Percentiles rank a stretch among this genome's conserved stretches.
Evolutionary conservation across 2,888 invertebrate genomes (phyloP).

Genomic region (Hydrotaea cyrtoneurina): DNA sequence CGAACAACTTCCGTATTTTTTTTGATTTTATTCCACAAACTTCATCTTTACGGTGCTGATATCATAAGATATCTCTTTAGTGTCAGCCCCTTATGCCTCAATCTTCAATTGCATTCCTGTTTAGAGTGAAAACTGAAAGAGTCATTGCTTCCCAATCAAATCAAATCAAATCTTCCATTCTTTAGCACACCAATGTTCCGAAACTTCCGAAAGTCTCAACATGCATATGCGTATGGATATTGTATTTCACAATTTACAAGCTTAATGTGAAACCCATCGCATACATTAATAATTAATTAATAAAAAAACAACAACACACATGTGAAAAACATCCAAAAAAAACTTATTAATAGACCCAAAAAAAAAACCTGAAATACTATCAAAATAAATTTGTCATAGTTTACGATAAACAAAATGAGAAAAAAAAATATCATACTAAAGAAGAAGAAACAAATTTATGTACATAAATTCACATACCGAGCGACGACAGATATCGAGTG

Average conservation of each 20-base stretch:
- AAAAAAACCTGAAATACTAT: conserved; percentile 67
- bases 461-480: conserved; percentile 33
- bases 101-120: too few species aligned
- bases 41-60: too few species aligned
- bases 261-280: conserved; percentile 6
- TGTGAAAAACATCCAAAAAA: background rate
- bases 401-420: conserved; percentile 65
- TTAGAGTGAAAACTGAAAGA: too few species aligned
- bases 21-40: too few species aligned
- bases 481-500: background rate
- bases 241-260: conserved; percentile 36
- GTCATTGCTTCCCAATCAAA: too few species aligned
- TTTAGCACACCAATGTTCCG: background rate
- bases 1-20: too few species aligned
- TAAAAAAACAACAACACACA: conserved; percentile 71
- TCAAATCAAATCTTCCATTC: background rate
- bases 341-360: conserved; percentile 48
- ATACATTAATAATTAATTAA: conserved; percentile 70
- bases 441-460: conserved; percentile 23
- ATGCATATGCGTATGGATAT: background rate
- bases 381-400: conserved; percentile 78
- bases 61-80: too few species aligned
- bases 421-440: conserved; percentile 41
- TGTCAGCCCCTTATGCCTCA: too few species aligned
- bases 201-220: conserved; percentile 42